These are phyloP conservation scores for Andrena bicolor DNA, from an alignment of 2,888 invertebrate species.

Conservation along the genomic window DNA sequence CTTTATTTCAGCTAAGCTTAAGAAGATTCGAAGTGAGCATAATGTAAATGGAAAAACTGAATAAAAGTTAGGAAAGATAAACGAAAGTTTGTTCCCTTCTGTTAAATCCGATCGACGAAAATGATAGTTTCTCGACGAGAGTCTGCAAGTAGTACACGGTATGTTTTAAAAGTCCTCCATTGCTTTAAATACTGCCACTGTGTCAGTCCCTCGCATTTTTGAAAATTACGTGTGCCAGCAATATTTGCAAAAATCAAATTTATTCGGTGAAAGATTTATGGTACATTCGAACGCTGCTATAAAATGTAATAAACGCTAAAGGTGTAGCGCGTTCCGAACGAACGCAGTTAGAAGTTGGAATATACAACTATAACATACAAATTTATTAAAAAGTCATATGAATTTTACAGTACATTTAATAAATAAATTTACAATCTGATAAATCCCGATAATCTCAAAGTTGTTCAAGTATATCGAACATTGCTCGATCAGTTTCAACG, in stretches of 20 bases:
- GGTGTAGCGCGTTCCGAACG: background rate
- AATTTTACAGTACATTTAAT: constrained; percentile 37
- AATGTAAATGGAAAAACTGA: background rate
- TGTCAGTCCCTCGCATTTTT: background rate
- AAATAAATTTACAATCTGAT: constrained; percentile 19
- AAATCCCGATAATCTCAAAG: background rate
- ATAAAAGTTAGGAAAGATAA: background rate
- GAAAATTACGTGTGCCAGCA: background rate
- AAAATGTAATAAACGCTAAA: constrained; percentile 2
- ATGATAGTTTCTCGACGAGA: background rate
- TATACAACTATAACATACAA: constrained; percentile 32
- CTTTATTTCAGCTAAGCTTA: constrained; percentile 16
- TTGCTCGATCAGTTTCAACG: constrained; percentile 1
- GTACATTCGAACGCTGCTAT: constrained; percentile 1
- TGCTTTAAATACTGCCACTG: too few species aligned
- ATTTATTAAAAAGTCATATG: constrained; percentile 42
- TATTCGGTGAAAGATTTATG: constrained; percentile 20
- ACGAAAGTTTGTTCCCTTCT: too few species aligned
- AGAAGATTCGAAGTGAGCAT: background rate
- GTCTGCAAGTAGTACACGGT: too few species aligned
- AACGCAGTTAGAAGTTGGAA: background rate
- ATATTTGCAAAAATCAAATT: constrained; percentile 6
- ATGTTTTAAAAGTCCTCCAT: too few species aligned
- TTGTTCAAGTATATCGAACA: background rate
- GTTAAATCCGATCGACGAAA: background rate